These are phyloP conservation scores for Centropus unirufus DNA, from an alignment of 2,113 vertebrate species.

Conservation along the genomic window DNA sequence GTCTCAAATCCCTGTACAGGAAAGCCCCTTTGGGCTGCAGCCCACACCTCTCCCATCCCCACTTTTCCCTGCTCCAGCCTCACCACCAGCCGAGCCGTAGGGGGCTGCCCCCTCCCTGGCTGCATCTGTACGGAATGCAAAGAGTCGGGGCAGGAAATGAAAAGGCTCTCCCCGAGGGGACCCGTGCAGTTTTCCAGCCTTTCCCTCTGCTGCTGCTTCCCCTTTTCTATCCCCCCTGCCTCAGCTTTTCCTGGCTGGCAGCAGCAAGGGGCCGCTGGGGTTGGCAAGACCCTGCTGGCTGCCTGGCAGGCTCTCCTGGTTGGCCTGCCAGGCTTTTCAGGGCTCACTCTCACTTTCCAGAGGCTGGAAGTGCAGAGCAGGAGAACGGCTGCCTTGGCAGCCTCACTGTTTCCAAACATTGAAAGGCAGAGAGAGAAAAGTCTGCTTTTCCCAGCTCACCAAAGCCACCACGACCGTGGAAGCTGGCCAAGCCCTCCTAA, in stretches of 20 bases:
- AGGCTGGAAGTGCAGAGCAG: slow-evolving; percentile 55
- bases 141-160: slow-evolving; percentile 26
- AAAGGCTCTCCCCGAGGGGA: neutral
- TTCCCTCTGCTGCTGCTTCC: neutral
- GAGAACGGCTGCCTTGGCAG: slow-evolving; percentile 68
- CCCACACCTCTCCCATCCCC: neutral
- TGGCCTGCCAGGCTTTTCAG: slow-evolving; percentile 57
- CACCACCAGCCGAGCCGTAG: rapidly evolving
- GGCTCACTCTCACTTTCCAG: slow-evolving; percentile 57
- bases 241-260: neutral
- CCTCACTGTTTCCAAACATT: slow-evolving; percentile 72
- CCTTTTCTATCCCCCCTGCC: neutral
- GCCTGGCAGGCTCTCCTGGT: slow-evolving; percentile 8
- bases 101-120: neutral
- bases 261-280: neutral
- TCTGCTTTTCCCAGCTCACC: slow-evolving; percentile 42
- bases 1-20: rapidly evolving
- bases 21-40: neutral
- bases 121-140: neutral
- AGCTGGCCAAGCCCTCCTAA: slow-evolving; percentile 49
- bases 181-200: slow-evolving; percentile 13
- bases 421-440: slow-evolving; percentile 63
- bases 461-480: slow-evolving; percentile 50
- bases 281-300: slow-evolving; percentile 40
- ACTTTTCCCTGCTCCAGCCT: neutral